phyloP scores from a whole-genome alignment of 1,140 invertebrate species.

The Diachasma alloeum region DNA sequence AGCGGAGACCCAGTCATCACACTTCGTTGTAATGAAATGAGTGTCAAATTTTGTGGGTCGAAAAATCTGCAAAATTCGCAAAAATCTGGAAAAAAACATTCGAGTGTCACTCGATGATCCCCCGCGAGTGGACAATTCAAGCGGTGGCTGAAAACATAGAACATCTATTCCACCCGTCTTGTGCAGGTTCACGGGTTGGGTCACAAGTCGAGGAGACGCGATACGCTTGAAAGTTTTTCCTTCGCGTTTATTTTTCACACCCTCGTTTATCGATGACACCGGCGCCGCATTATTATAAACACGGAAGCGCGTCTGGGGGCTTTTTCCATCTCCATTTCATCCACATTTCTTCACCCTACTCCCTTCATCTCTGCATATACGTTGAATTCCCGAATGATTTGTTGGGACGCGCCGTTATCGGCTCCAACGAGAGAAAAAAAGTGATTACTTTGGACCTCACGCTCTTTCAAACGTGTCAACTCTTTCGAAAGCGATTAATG shows the following conservation, averaged over 20 bases:
- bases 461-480: background rate
- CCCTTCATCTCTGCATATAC: background rate
- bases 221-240: background rate
- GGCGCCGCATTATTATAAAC: background rate
- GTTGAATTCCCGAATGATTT: background rate
- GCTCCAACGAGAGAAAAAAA: background rate
- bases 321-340: background rate
- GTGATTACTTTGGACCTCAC: background rate
- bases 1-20: no score
- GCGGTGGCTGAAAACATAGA: background rate
- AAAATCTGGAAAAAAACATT: no score
- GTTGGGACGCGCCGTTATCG: background rate
- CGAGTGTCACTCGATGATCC: no score
- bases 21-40: no score
- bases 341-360: background rate
- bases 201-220: background rate
- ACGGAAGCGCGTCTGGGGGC: background rate
- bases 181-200: background rate
- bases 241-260: background rate
- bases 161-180: background rate
- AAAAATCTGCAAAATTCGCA: no score
- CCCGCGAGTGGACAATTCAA: no score
- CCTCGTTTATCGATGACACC: background rate
- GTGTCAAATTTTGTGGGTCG: no score
- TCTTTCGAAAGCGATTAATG: background rate